phyloP scores from a whole-genome alignment of 1,140 invertebrate species.

The Saccostrea cuccullata region DNA sequence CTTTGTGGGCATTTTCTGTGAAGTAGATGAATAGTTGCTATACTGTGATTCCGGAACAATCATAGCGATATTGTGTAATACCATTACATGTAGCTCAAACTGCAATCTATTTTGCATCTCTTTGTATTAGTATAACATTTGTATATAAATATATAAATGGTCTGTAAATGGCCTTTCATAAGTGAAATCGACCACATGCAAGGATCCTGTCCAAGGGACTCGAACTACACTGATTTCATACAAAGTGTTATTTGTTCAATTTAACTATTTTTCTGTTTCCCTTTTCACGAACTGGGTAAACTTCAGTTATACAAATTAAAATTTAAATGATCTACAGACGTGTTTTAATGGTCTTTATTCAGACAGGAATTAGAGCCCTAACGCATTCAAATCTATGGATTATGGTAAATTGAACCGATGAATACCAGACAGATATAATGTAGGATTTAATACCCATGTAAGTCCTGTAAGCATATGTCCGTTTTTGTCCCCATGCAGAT shows the following conservation, averaged over 20 bases:
- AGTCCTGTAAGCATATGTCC: neutral
- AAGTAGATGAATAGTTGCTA: too few relatives aligned
- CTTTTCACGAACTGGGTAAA: neutral
- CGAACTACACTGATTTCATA: neutral
- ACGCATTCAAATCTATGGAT: conserved; percentile 8
- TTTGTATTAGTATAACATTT: neutral
- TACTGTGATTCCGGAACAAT: too few relatives aligned
- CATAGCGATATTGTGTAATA: too few relatives aligned
- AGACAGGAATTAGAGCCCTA: neutral
- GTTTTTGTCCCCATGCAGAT: neutral
- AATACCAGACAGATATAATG: neutral
- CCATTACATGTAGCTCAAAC: too few relatives aligned
- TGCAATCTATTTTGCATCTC: too few relatives aligned
- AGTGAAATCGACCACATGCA: neutral
- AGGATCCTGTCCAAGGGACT: neutral
- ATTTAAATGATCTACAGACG: conserved; percentile 5
- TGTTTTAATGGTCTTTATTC: conserved; percentile 7
- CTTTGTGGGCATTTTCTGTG: too few relatives aligned
- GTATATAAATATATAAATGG: too few relatives aligned
- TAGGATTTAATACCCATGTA: neutral
- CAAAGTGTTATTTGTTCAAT: neutral
- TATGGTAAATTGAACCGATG: neutral
- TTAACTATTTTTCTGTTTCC: neutral
- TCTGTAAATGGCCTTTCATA: neutral
- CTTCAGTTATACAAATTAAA: conserved; percentile 2